Percentiles rank a stretch among this genome's conserved stretches.
Conservation (phyloP, 2,113 vertebrate species). For the Oplegnathus fasciatus region DNA sequence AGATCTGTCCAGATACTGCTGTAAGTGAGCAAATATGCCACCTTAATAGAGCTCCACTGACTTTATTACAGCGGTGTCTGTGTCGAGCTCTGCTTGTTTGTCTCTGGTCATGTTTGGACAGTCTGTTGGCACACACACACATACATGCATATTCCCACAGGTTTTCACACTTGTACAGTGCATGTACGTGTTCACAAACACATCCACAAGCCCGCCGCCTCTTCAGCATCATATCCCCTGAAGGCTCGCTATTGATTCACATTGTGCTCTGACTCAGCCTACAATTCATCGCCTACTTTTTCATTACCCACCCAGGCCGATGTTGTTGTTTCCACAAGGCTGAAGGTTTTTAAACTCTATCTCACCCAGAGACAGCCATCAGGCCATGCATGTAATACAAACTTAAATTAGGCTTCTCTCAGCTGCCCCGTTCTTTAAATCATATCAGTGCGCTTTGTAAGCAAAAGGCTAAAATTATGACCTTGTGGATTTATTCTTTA, state of each 20-base stretch:
- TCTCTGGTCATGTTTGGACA: neutral
- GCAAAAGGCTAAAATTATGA: constrained; percentile 45
- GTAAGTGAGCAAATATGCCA: constrained; percentile 83
- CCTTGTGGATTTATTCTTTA: constrained; percentile 45
- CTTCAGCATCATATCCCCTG: constrained; percentile 61
- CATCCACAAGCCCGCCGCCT: constrained; percentile 48
- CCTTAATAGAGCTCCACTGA: neutral
- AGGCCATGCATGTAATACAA: constrained; percentile 65
- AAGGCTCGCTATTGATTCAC: constrained; percentile 68
- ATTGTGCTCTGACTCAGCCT: constrained; percentile 67
- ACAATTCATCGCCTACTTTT: constrained; percentile 57
- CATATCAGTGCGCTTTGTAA: constrained; percentile 58
- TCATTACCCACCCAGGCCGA: constrained; percentile 28
- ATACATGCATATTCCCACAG: constrained; percentile 42
- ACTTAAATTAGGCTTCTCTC: constrained; percentile 73
- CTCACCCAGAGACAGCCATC: constrained; percentile 13
- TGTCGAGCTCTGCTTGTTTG: neutral
- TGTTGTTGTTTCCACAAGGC: constrained; percentile 37
- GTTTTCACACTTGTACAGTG: constrained; percentile 37
- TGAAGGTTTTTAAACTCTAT: constrained; percentile 18
- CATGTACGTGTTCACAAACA: constrained; percentile 53
- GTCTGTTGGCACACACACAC: neutral
- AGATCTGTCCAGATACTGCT: constrained; percentile 85
- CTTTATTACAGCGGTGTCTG: neutral
- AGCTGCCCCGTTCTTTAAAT: constrained; percentile 27